These are phyloP conservation scores for Aproaerema taeniolella DNA, from an alignment of 2,888 invertebrate genomes.

Conservation along the genomic window DNA sequence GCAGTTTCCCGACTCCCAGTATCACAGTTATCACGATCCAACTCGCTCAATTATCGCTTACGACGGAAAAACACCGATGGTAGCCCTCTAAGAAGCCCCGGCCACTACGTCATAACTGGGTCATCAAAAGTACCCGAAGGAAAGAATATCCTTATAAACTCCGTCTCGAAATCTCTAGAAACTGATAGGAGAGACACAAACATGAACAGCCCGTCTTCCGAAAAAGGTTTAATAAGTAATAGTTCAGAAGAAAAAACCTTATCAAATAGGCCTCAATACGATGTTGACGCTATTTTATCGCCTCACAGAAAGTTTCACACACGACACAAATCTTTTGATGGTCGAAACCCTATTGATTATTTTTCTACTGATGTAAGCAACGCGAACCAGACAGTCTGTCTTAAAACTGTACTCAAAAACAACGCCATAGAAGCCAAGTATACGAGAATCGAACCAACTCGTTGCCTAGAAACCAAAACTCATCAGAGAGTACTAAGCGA, in stretches of 20 bases:
- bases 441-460: slow-evolving; percentile 61
- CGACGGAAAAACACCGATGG: slow-evolving; percentile 57
- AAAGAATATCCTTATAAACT: slow-evolving; percentile 50
- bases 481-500: slow-evolving; percentile 50
- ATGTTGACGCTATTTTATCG: slow-evolving; percentile 53
- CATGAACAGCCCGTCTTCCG: slow-evolving; percentile 66
- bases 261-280: slow-evolving; percentile 55
- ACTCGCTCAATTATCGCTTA: slow-evolving; percentile 67
- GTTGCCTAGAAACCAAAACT: slow-evolving; percentile 58
- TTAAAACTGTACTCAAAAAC: slow-evolving; percentile 63
- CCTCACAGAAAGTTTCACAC: slow-evolving; percentile 72
- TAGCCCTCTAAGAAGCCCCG: slow-evolving; percentile 63
- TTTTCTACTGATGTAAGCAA: slow-evolving; percentile 57
- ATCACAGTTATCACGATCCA: slow-evolving; percentile 65
- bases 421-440: slow-evolving; percentile 59
- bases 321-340: slow-evolving; percentile 74
- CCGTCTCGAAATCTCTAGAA: slow-evolving; percentile 60
- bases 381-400: slow-evolving; percentile 49
- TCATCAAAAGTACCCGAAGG: slow-evolving; percentile 53
- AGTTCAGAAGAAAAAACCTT: slow-evolving; percentile 70
- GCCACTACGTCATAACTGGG: slow-evolving; percentile 67
- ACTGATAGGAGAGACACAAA: slow-evolving; percentile 50
- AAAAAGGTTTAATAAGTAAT: slow-evolving; percentile 49
- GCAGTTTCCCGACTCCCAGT: slow-evolving; percentile 62
- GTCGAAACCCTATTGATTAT: slow-evolving; percentile 51